These are phyloP conservation scores for Meteorus sp. DNA, from an alignment of 1,140 invertebrate genomes.

Conservation along the genomic window DNA sequence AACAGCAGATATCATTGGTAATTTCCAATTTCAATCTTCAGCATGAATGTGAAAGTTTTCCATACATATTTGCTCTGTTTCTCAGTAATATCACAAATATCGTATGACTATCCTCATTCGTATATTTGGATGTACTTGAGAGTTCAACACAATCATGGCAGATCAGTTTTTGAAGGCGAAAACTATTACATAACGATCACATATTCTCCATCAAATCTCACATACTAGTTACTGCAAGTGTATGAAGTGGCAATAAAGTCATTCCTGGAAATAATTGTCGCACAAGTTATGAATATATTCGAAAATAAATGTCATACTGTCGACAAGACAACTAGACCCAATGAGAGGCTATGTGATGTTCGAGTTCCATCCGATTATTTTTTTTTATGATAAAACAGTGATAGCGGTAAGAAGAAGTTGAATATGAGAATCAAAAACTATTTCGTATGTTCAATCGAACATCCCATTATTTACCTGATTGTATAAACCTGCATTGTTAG, in stretches of 20 bases:
- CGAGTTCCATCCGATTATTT: background rate
- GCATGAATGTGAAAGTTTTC: slow-evolving; percentile 23
- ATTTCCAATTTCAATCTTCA: background rate
- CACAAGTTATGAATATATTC: background rate
- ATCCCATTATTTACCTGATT: slow-evolving; percentile 55
- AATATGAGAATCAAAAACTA: too few relatives aligned
- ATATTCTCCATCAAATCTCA: slow-evolving; percentile 15
- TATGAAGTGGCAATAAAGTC: background rate
- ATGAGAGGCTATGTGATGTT: background rate
- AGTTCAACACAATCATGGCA: slow-evolving; percentile 38
- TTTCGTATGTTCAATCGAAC: background rate
- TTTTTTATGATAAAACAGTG: too few relatives aligned
- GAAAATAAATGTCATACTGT: slow-evolving; percentile 41
- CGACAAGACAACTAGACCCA: slow-evolving; percentile 36
- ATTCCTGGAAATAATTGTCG: background rate
- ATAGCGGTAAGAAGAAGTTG: too few relatives aligned
- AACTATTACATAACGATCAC: slow-evolving; percentile 45
- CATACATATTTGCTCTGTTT: background rate
- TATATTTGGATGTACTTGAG: slow-evolving; percentile 2
- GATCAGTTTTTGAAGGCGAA: slow-evolving; percentile 37
- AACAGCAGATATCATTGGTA: background rate
- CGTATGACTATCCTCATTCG: background rate
- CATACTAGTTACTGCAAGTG: background rate
- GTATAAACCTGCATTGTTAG: slow-evolving; percentile 57
- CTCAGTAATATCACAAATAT: background rate